phyloP scores from a whole-genome alignment of 1,140 invertebrate species.

The Halictus rubicundus region DNA sequence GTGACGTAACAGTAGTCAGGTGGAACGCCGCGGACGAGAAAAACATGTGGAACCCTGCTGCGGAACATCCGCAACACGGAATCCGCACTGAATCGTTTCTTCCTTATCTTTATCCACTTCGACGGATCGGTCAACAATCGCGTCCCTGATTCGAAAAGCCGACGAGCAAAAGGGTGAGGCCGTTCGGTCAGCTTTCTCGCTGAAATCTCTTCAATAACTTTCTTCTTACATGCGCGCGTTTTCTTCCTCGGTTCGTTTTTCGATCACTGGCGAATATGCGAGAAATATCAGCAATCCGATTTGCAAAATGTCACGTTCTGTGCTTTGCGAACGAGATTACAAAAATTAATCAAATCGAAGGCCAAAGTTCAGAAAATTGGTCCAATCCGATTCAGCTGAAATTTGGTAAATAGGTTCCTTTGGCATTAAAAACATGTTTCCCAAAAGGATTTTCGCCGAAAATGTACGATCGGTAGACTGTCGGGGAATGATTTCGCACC shows the following conservation, averaged over 20 bases:
- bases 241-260: neutral
- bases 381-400: no score
- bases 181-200: neutral
- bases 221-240: neutral
- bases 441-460: no score
- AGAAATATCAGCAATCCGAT: no score
- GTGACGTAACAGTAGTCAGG: constrained; percentile 40
- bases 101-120: constrained; percentile 59
- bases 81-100: constrained; percentile 40
- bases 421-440: no score
- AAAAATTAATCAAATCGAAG: no score
- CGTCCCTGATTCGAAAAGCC: constrained; percentile 37
- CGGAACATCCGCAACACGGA: constrained; percentile 36
- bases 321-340: no score
- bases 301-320: no score
- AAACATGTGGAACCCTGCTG: constrained; percentile 44
- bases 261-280: neutral
- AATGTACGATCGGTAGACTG: no score
- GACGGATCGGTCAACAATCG: constrained; percentile 54
- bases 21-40: constrained; percentile 26
- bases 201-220: constrained; percentile 30
- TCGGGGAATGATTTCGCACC: neutral
- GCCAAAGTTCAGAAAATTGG: no score
- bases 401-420: no score
- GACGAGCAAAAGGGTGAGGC: constrained; percentile 13